Conservation (phyloP, 2,888 invertebrate genomes). For the Dasysyrphus tricinctus region DNA sequence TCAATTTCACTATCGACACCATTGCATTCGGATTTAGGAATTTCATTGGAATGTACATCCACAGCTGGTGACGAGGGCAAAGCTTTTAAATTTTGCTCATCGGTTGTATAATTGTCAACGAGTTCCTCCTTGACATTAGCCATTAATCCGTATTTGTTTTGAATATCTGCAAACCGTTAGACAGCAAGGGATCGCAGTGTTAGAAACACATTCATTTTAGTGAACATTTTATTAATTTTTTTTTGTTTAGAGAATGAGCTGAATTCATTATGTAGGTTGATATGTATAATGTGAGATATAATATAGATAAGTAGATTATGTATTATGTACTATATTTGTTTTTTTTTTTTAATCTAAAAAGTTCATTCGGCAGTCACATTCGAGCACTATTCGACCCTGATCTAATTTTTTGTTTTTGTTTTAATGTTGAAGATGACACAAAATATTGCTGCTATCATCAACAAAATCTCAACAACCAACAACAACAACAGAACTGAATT, state of each 20-base stretch:
- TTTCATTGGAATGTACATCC: slow-evolving; percentile 57
- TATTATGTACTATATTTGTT: slow-evolving; percentile 52
- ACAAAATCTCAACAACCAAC: slow-evolving; percentile 78
- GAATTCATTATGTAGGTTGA: slow-evolving; percentile 57
- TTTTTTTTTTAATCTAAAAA: slow-evolving; percentile 72
- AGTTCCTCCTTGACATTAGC: slow-evolving; percentile 71
- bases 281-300: slow-evolving; percentile 58
- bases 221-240: slow-evolving; percentile 51
- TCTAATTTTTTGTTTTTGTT: slow-evolving; percentile 63
- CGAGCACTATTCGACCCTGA: slow-evolving; percentile 77
- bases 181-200: slow-evolving; percentile 78
- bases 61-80: slow-evolving; percentile 25
- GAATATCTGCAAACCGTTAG: slow-evolving; percentile 78
- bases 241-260: slow-evolving; percentile 60
- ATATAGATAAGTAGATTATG: slow-evolving; percentile 49
- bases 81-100: slow-evolving; percentile 59
- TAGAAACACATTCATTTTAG: slow-evolving; percentile 75
- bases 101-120: slow-evolving; percentile 60
- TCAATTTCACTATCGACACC: slow-evolving; percentile 49
- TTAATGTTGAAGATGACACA: slow-evolving; percentile 69
- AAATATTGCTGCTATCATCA: slow-evolving; percentile 76
- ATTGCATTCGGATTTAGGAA: slow-evolving; percentile 64
- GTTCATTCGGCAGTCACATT: slow-evolving; percentile 70
- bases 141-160: slow-evolving; percentile 76
- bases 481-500: slow-evolving; percentile 79